A percentile compares a stretch with the other conserved stretches of the same genome.
These are phyloP conservation scores for Agrochola circellaris DNA, from an alignment of 2,888 invertebrate species.

Conservation along the genomic window DNA sequence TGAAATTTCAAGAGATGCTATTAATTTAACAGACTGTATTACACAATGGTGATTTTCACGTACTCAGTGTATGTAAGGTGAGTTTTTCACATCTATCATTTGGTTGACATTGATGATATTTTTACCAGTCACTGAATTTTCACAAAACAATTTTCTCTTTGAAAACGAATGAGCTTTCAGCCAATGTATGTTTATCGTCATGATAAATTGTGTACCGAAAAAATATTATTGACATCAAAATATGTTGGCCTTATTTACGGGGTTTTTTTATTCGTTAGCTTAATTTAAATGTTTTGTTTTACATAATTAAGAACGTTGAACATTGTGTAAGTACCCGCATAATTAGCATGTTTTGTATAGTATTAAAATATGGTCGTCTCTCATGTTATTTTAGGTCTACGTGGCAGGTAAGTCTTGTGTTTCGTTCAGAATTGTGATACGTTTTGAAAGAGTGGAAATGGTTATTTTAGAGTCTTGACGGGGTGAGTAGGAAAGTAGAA, in stretches of 20 bases:
- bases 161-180: slow-evolving; percentile 39
- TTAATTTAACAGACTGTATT: slow-evolving; percentile 27
- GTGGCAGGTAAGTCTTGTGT: background rate
- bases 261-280: background rate
- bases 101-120: slow-evolving; percentile 24
- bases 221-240: slow-evolving; percentile 12
- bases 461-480: background rate
- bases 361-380: background rate
- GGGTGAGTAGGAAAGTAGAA: background rate
- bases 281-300: slow-evolving; percentile 5
- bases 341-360: slow-evolving; percentile 1
- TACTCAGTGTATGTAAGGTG: slow-evolving; percentile 57
- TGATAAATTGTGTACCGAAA: slow-evolving; percentile 24
- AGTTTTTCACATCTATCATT: slow-evolving; percentile 41
- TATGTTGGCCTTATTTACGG: background rate
- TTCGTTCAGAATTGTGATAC: background rate
- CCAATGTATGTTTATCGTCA: slow-evolving; percentile 3
- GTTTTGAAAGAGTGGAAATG: background rate
- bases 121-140: slow-evolving; percentile 29
- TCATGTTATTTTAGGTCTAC: slow-evolving; percentile 1
- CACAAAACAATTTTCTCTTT: slow-evolving; percentile 24
- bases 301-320: background rate
- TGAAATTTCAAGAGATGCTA: slow-evolving; percentile 54
- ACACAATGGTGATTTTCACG: slow-evolving; percentile 50
- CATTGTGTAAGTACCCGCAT: background rate